These are phyloP conservation scores for Maniola jurtina DNA, from an alignment of 1,140 invertebrate species.

Conservation along the genomic window DNA sequence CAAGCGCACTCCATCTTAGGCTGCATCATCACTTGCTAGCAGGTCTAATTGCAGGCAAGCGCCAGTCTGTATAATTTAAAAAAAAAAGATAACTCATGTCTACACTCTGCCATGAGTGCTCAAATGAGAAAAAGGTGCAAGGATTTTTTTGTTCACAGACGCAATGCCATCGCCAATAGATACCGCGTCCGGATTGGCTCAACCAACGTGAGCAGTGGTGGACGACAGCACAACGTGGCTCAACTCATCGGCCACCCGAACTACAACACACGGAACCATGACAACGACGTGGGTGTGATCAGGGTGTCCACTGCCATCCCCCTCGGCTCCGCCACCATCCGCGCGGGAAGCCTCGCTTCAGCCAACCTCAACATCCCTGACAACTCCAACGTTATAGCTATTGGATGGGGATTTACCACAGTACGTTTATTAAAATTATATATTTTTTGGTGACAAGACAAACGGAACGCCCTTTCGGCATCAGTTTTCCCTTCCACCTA, in stretches of 20 bases:
- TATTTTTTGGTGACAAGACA: neutral
- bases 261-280: neutral
- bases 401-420: conserved; percentile 30
- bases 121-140: too few species aligned
- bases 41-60: too few species aligned
- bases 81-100: too few species aligned
- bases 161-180: neutral
- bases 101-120: too few species aligned
- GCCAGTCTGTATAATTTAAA: too few species aligned
- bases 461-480: too few species aligned
- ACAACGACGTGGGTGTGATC: conserved; percentile 27
- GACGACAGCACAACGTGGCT: conserved; percentile 13
- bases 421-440: conserved; percentile 6
- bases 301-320: conserved; percentile 13
- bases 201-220: conserved; percentile 31
- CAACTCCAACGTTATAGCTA: conserved; percentile 15
- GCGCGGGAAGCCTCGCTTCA: conserved; percentile 17
- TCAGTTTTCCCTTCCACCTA: too few species aligned
- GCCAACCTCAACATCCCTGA: conserved; percentile 18
- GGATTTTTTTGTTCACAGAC: neutral
- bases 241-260: conserved; percentile 24
- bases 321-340: conserved; percentile 8
- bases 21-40: too few species aligned
- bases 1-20: too few species aligned
- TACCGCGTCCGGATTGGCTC: conserved; percentile 31